A percentile compares a stretch with the other conserved stretches of the same genome.
These are phyloP conservation scores for Ochropacha duplaris DNA, from an alignment of 2,888 invertebrate genomes.

Conservation along the genomic window DNA sequence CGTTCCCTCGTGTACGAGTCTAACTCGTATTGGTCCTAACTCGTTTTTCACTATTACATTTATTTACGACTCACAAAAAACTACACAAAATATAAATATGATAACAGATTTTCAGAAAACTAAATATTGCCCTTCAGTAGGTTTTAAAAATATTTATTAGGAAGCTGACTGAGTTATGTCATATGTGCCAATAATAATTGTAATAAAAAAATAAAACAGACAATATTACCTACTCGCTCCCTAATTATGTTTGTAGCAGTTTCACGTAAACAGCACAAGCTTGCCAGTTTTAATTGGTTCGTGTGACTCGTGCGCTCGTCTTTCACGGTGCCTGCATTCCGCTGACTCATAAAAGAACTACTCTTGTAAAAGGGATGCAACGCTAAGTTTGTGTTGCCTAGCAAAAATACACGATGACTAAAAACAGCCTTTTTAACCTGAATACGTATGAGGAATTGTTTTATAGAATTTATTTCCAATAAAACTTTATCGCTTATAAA, in stretches of 20 bases:
- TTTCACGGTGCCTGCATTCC: constrained; percentile 45
- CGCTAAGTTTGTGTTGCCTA: constrained; percentile 42
- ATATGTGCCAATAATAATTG: constrained; percentile 9
- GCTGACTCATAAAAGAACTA: constrained; percentile 52
- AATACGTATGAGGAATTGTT: constrained; percentile 28
- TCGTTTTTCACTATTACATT: no score
- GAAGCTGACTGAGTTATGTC: no score
- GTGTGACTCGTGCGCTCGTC: constrained; percentile 38
- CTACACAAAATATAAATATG: no score
- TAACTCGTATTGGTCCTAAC: no score
- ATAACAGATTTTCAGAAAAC: no score
- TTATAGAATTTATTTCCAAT: constrained; percentile 7
- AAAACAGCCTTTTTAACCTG: constrained; percentile 46
- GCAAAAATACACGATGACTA: constrained; percentile 45
- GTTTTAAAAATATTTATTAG: no score
- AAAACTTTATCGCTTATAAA: background rate
- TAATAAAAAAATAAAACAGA: constrained; percentile 23
- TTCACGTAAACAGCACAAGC: constrained; percentile 28
- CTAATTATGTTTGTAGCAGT: constrained; percentile 39
- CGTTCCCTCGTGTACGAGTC: no score
- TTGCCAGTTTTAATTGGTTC: constrained; percentile 64
- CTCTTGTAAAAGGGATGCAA: constrained; percentile 46
- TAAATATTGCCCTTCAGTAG: no score
- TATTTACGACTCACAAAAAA: no score
- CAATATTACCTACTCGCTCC: constrained; percentile 21